Evolutionary conservation across 2,113 vertebrate species (phyloP), one percentile per base, ranked within the genome.

Genomic region (Tachysurus fulvidraco): DNA sequence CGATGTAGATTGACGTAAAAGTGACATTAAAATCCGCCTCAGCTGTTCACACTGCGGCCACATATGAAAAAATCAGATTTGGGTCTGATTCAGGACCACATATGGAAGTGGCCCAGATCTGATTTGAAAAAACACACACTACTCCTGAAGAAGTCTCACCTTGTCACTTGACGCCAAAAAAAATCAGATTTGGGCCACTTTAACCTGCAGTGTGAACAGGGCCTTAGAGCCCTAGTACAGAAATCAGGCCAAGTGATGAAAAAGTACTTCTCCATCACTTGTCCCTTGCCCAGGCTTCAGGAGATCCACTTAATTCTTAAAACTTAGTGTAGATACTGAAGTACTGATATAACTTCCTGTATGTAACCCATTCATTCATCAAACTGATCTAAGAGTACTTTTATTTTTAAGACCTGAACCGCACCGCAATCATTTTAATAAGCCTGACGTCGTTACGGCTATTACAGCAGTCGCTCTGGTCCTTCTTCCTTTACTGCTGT

Each of bases 351-450:
- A 23, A 7, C 62, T 25, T 82, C 7, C 79, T 36, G 55, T 36
- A 36, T 36, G 36, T 36, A 59, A n/a, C 54, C 16, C 10, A 28
- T 74, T 28, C 83, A 74, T 60, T 52, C 14, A 62, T 76, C 55
- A 55, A 83, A 76, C 9, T 36, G 30, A 52, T 17, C n/a, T 62
- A 36, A 5, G 52, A 57, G 62, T 57, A 57, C 21, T 55, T 36
- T 36, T 36, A 1, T 36, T 74, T 62, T 81, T 81, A 73, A 81
- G 46, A 59, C 60, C 52, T 77, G 60, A 52, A 71, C 41, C 17
- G 62, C 57, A 69, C 69, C 69, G 71, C 62, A 59, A 60, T 81
- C 50, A 28, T 67, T 85, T 90, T 85, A 86, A 88, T 77, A 88
- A 77, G 41, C 81, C 52, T 36, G 50, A 84, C 84, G 69, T 86